Evolutionary conservation across 2,113 vertebrate species (phyloP), one percentile per base, ranked within the genome.

Genomic region (Cebus imitator): DNA sequence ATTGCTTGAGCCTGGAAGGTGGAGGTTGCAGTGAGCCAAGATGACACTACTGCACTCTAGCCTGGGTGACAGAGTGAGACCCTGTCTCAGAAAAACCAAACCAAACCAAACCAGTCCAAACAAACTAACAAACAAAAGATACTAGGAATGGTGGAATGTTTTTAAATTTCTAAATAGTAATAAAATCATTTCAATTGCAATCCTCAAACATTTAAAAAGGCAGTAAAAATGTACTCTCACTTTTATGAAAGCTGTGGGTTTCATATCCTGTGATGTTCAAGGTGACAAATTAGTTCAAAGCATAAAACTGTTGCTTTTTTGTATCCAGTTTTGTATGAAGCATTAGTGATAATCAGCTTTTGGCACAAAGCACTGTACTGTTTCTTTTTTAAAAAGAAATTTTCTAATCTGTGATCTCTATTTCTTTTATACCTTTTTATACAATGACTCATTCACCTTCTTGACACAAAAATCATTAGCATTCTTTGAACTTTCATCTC

Each of bases 401-500:
- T 25, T 90, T 70, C 70, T 78, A 23, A 78, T 55, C 55, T 61
- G 79, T 57, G 32, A 57, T 86, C 72, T 91, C 14, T 43, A 75
- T 84, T 90, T 93, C 84, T 82, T 81, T 70, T 14, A 37, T 57
- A 25, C 17, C 40, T 78, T 96, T 86, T 75, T 86, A 17, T 48
- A 75, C 21, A 70, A 37, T 92, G 37, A 92, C 70, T 94, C 64
- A 92, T 68, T 87, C 27, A 87, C 35, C 14, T 80, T 68, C 50
- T 72, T 76, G 72, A 68, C 20, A 80, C 50, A 37, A 61, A 68
- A 75, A 85, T 82, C 21, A 18, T 61, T 90, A 92, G 76, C 23
- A 32, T 90, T 96, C 78, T 72, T 95, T 95, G 70, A 50, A 92
- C 64, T 86, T 97, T 55, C 81, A 87, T 87, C 45, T 91, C 50